These are phyloP conservation scores for Hypomecis punctinalis DNA, from an alignment of 2,888 invertebrate species.

Conservation along the genomic window DNA sequence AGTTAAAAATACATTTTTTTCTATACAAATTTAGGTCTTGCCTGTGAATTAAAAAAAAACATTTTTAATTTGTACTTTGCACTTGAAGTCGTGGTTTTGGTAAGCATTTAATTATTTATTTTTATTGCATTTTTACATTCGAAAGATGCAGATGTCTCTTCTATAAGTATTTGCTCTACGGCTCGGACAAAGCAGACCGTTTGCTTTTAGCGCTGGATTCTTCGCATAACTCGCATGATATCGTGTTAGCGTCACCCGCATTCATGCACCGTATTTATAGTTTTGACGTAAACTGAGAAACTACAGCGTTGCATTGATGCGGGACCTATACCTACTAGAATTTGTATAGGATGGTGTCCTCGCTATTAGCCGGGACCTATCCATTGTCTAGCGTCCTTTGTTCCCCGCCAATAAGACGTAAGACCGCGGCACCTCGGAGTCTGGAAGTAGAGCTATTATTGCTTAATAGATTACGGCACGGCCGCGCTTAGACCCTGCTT, in stretches of 20 bases:
- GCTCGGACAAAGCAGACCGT: constrained; percentile 41
- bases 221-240: constrained; percentile 27
- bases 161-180: too few relatives aligned
- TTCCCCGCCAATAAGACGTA: constrained; percentile 69
- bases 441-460: constrained; percentile 57
- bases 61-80: too few relatives aligned
- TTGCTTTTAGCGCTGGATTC: constrained; percentile 39
- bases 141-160: too few relatives aligned
- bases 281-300: constrained; percentile 47
- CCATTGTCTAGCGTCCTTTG: constrained; percentile 68
- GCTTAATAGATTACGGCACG: constrained; percentile 73
- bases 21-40: too few relatives aligned
- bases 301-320: constrained; percentile 41
- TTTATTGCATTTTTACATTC: too few relatives aligned
- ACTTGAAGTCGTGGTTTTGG: too few relatives aligned
- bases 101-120: too few relatives aligned
- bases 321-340: constrained; percentile 44
- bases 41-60: too few relatives aligned
- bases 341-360: constrained; percentile 59
- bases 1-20: too few relatives aligned
- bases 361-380: constrained; percentile 61
- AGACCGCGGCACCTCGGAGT: constrained; percentile 41
- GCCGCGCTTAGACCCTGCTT: constrained; percentile 51
- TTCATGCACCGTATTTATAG: constrained; percentile 68
- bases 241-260: constrained; percentile 58